These are phyloP conservation scores for Ibidorhyncha struthersii DNA, from an alignment of 2,113 vertebrate species.

Conservation along the genomic window DNA sequence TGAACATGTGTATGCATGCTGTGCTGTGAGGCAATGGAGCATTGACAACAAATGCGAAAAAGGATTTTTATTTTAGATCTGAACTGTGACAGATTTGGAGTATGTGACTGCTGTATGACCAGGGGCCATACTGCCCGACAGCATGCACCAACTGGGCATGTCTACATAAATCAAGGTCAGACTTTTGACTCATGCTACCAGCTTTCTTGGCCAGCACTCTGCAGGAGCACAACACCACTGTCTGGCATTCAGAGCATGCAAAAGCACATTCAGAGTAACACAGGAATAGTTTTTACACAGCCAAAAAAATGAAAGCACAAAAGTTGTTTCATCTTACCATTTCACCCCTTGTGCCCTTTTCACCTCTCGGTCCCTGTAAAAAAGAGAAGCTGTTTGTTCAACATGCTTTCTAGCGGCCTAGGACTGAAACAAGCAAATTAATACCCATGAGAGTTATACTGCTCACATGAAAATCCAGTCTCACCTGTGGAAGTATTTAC, in stretches of 20 bases:
- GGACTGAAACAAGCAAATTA: background rate
- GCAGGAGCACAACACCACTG: background rate
- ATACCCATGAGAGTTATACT: background rate
- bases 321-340: slow-evolving; percentile 82
- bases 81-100: background rate
- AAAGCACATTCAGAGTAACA: background rate
- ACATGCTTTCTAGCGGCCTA: background rate
- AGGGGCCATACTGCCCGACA: background rate
- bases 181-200: background rate
- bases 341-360: slow-evolving; percentile 89
- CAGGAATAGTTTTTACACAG: background rate
- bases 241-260: background rate
- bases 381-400: background rate
- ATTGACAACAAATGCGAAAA: background rate
- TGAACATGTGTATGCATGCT: rapidly evolving
- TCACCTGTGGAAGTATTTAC: background rate
- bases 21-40: background rate
- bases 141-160: background rate
- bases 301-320: background rate
- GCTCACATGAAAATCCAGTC: background rate
- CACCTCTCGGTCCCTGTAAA: slow-evolving; percentile 87
- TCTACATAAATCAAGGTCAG: background rate
- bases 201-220: background rate
- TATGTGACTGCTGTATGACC: background rate
- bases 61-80: background rate